Evolutionary conservation across 1,140 invertebrate species (phyloP).

Genomic region (Leguminivora glycinivorella): DNA sequence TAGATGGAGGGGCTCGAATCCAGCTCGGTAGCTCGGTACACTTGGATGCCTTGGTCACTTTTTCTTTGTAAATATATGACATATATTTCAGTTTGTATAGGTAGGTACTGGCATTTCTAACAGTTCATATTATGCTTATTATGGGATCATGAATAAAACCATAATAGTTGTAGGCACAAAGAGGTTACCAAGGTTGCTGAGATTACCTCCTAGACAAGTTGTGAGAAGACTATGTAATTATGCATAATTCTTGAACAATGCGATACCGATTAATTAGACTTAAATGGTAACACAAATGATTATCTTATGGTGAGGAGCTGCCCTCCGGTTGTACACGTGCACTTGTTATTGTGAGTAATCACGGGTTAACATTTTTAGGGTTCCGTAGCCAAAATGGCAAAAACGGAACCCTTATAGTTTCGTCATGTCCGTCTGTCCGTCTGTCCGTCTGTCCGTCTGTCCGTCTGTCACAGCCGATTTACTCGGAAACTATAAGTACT

Average conservation of each 20-base stretch:
- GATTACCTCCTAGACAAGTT: constrained; percentile 1
- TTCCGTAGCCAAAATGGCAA: too few relatives aligned
- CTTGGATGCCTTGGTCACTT: too few relatives aligned
- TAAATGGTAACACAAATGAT: constrained; percentile 21
- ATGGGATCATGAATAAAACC: not conserved
- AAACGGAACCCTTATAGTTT: too few relatives aligned
- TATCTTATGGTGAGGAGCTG: constrained; percentile 24
- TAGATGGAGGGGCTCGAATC: too few relatives aligned
- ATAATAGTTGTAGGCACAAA: constrained; percentile 1
- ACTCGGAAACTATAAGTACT: too few relatives aligned
- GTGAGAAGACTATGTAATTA: constrained; percentile 14
- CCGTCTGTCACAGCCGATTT: too few relatives aligned
- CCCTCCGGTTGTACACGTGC: constrained; percentile 22
- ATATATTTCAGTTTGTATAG: too few relatives aligned
- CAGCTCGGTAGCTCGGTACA: too few relatives aligned
- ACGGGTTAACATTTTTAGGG: constrained; percentile 2
- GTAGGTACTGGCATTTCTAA: not conserved
- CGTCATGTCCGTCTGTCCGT: too few relatives aligned
- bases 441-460: too few relatives aligned
- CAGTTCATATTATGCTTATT: not conserved
- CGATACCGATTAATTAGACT: constrained; percentile 18
- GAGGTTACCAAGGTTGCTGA: not conserved
- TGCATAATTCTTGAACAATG: constrained; percentile 21
- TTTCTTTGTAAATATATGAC: too few relatives aligned
- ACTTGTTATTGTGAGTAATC: constrained; percentile 32